A percentile compares a stretch with the other conserved stretches of the same genome.
Evolutionary conservation across 1,140 invertebrate species (phyloP).

Genomic region (Oncopodura yosiiana): DNA sequence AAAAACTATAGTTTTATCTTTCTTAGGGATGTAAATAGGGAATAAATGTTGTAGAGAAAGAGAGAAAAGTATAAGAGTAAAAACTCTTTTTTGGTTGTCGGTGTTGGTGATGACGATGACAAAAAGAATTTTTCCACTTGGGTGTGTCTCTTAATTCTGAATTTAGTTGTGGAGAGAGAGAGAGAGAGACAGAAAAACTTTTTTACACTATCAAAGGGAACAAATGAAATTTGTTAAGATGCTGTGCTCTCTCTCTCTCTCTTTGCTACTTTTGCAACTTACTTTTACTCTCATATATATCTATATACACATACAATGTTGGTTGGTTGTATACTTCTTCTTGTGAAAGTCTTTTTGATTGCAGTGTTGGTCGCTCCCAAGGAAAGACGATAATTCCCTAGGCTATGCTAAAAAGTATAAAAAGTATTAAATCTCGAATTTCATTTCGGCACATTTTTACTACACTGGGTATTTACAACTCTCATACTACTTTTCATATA

Average conservation of each 20-base stretch:
- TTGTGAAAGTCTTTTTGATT: conserved; percentile 35
- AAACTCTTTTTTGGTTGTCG: conserved; percentile 2
- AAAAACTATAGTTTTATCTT: no score
- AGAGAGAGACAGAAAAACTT: no score
- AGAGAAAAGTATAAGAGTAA: background rate
- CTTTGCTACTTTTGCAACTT: no score
- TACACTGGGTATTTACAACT: conserved; percentile 32
- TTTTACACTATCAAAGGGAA: conserved; percentile 30
- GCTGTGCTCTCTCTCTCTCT: no score
- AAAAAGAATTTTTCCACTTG: conserved; percentile 24
- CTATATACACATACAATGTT: no score
- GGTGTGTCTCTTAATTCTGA: conserved; percentile 30
- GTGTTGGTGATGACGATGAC: conserved; percentile 16
- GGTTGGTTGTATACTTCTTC: conserved; percentile 15
- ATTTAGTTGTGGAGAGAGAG: conserved; percentile 32
- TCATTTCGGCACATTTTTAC: conserved; percentile 36
- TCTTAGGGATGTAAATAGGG: background rate
- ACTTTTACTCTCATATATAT: no score
- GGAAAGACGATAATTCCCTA: conserved; percentile 34
- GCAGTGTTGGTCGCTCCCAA: conserved; percentile 33
- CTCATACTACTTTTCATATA: background rate
- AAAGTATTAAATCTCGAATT: conserved; percentile 36
- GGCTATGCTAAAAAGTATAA: conserved; percentile 35
- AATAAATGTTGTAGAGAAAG: background rate
- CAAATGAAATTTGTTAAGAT: conserved; percentile 30